Base-by-base conservation (phyloP, 2,797 vertebrate species). In the Etheostoma perlongum region DNA sequence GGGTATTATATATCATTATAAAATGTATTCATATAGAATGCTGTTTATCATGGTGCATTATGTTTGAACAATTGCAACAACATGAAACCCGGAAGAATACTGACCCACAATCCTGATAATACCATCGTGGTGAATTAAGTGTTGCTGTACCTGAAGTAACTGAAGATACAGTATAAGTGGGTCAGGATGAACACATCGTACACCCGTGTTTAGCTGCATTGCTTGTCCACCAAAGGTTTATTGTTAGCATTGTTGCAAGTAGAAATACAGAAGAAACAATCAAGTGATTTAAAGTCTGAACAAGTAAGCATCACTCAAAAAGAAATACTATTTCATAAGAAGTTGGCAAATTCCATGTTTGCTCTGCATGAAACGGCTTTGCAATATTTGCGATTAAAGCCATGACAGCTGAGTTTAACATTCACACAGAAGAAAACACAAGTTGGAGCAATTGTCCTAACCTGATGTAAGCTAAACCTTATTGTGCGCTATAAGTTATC, bases 381-480 rank as follows among this genome's bases (percentile, higher is more conserved):
- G 27, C 27, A 54, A 40, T 61, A 52, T 73, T 77, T 67, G 36
- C 54, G 42, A 42, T 63, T 49, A 64, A 70, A 74, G 55, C 19
- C 51, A 64, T 44, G 19, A 61, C 2, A 63, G 59, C 49, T 0
- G n/a, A 63, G 6, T 66, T 25, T 53, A 13, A 36, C 16, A 12
- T 59, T 51, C 19, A 61, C 47, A 19, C 51, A 49, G 42, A 83
- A 27, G 4, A 66, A 73, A 77, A 63, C 47, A 49, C 6, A 66
- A 5, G 21, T 10, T 14, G 12, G n/a, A 49, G 44, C 51, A 7
- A 36, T 3, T 1, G 47, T 48, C 40, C 52, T 42, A 14, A 78
- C 47, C 33, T 47, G 19, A 62, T n/a, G 47, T 7, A 9, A 18
- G 18, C 16, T 6, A 18, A 19, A 48, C 46, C 2, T 21, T 36